phyloP scores from a whole-genome alignment of 2,888 invertebrate genomes.

The Melanophora roralis region DNA sequence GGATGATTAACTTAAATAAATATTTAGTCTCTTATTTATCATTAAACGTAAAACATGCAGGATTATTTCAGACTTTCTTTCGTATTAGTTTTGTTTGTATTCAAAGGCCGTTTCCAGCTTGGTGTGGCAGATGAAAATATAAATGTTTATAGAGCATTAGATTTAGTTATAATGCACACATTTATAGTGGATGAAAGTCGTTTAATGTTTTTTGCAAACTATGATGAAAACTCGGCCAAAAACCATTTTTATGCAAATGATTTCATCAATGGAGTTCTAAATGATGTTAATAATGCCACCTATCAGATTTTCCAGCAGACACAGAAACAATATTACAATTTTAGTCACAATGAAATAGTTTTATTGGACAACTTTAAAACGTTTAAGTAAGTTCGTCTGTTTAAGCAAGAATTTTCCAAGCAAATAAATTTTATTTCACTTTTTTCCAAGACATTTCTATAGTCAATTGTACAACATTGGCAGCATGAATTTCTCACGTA shows the following conservation, averaged over 20 bases:
- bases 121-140: background rate
- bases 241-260: conserved; percentile 10
- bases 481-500: conserved; percentile 8
- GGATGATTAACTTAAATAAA: background rate
- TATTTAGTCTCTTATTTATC: conserved; percentile 7
- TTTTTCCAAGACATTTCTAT: conserved; percentile 22
- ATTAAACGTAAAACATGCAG: conserved; percentile 16
- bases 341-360: conserved; percentile 16
- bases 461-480: background rate
- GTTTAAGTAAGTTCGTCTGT: conserved; percentile 11
- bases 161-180: background rate
- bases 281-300: background rate
- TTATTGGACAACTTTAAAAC: conserved; percentile 15
- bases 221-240: background rate
- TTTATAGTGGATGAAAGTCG: background rate
- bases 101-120: background rate
- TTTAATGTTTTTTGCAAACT: conserved; percentile 14
- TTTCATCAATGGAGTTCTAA: background rate
- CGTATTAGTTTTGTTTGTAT: background rate
- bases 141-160: conserved; percentile 1
- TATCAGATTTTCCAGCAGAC: conserved; percentile 7
- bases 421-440: too few relatives aligned
- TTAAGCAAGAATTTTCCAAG: too few relatives aligned
- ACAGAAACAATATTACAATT: background rate
- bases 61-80: background rate